Base-by-base conservation (phyloP, 1,140 invertebrate genomes). In the Anagrus nilaparvatae region DNA sequence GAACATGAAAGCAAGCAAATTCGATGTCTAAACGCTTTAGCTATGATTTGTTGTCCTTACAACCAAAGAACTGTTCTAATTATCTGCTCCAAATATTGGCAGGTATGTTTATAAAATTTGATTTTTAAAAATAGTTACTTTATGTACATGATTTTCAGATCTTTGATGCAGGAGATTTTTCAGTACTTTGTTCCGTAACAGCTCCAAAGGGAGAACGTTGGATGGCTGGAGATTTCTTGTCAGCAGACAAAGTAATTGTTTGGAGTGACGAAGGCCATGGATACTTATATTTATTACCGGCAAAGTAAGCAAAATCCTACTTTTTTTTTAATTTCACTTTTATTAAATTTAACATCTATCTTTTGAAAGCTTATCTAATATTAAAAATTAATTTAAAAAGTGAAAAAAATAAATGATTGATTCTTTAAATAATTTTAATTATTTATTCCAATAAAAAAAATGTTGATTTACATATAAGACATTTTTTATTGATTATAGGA, bases 1-100 rank as follows among this genome's bases (percentile, higher is more conserved):
- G 96, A 99, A 66, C 91, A 98, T 65, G 96, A 99, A 63, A 97
- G 91, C 21, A 99, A 99, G 66, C 87, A 92, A 60, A 95, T 99
- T 25, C 76, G 87, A 10, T 93, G 93, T 59, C 64, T 92, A 7
- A 96, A 97, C 71, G 94, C 95, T 4, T 76, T 93, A 18, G 87
- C 84, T 3, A 75, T 99, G 59, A 87, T 86, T 36, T 98, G 93
- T 61, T 98, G 94, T 64, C 75, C 85, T 2, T 88, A 91, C 56
- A 97, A 98, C 67, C 92, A 97, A 56, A 74, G 96, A 33, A 98
- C 94, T 0, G 90, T 99, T 18, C 74, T 99, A 2, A 88, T 99
- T 28, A 90, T 98, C 1, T 95, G 91, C 60, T 84, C 89, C 1
- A 95, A 93, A 58, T 93, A 91, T 69, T 99, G 95, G 86, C 94